Percentiles rank a stretch among this genome's conserved stretches.
Conservation (phyloP, 2,888 invertebrate species). For the Galerucella nymphaeae region DNA sequence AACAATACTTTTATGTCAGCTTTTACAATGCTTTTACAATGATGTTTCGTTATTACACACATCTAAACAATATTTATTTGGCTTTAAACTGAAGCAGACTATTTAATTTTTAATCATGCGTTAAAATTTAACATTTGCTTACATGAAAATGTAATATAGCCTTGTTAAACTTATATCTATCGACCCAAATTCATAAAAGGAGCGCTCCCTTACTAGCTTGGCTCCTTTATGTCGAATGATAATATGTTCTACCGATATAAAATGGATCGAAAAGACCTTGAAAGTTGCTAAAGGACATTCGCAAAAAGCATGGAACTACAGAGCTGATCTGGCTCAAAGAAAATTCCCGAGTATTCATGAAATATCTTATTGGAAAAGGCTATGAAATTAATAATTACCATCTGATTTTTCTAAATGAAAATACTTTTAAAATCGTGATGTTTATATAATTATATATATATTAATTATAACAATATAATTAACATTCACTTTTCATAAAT, state of each 20-base stretch:
- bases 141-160: not conserved
- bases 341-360: too few relatives aligned
- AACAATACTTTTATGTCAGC: not conserved
- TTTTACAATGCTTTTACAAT: not conserved
- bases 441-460: too few relatives aligned
- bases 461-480: too few relatives aligned
- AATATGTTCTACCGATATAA: conserved; percentile 6
- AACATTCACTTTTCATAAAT: too few relatives aligned
- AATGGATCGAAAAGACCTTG: not conserved
- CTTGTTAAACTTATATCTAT: not conserved
- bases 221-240: conserved; percentile 1
- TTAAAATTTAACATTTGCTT: too few relatives aligned
- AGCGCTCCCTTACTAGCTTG: not conserved
- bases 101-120: too few relatives aligned
- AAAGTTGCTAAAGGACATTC: conserved; percentile 1
- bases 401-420: too few relatives aligned
- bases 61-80: too few relatives aligned
- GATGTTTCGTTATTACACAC: not conserved
- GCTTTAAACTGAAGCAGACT: too few relatives aligned
- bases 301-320: not conserved
- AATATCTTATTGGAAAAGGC: too few relatives aligned
- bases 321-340: not conserved
- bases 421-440: too few relatives aligned
- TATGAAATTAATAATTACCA: too few relatives aligned
- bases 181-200: not conserved